Evolutionary conservation across 2,888 invertebrate genomes (phyloP).

Genomic region (Steinernema carpocapsae): DNA sequence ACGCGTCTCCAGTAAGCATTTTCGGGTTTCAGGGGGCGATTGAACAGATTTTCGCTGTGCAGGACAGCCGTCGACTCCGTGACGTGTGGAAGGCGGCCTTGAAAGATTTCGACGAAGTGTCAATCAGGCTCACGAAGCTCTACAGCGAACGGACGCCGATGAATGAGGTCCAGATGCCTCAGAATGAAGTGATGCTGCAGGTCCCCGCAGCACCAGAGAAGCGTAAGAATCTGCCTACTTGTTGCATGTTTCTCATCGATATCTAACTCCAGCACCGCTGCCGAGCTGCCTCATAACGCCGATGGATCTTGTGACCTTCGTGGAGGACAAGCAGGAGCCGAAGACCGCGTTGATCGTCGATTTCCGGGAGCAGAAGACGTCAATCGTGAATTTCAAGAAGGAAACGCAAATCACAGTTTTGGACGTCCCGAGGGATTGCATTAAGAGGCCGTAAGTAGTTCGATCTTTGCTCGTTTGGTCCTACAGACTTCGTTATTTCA

Average conservation of each 20-base stretch:
- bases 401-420: conserved; percentile 2
- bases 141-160: not conserved
- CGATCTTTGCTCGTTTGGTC: not conserved
- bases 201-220: too few relatives aligned
- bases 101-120: not conserved
- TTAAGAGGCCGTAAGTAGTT: not conserved
- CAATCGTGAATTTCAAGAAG: conserved; percentile 7
- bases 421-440: not conserved
- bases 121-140: not conserved
- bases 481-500: not conserved
- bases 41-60: too few relatives aligned
- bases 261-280: too few relatives aligned
- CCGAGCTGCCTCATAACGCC: not conserved
- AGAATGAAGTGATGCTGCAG: too few relatives aligned
- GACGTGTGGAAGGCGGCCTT: not conserved
- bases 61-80: not conserved
- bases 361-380: not conserved
- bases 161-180: not conserved
- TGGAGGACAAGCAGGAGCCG: not conserved
- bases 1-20: not conserved
- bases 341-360: conserved; percentile 16
- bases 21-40: too few relatives aligned
- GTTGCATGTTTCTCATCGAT: too few relatives aligned
- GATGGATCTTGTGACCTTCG: not conserved
- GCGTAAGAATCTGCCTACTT: too few relatives aligned